phyloP scores from a whole-genome alignment of 1,140 invertebrate species.

The Cyclina sinensis region DNA sequence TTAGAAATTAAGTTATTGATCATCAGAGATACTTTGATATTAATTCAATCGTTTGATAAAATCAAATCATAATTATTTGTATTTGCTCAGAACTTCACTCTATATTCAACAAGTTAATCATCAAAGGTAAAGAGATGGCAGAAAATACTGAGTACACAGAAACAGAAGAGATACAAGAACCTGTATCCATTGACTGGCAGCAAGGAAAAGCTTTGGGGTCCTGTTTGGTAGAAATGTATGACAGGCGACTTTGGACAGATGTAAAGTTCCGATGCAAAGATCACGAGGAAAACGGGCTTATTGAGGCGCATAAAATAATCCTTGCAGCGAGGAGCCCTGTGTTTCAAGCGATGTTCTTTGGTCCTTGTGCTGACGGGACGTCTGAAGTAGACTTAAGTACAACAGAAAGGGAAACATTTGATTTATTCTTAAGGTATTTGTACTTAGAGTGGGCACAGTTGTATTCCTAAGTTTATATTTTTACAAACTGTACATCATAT shows the following conservation, averaged over 20 bases:
- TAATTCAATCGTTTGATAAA: no score
- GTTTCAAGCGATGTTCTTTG: constrained; percentile 22
- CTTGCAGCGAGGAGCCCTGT: constrained; percentile 5
- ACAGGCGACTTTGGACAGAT: not conserved
- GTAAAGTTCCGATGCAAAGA: not conserved
- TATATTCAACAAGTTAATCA: no score
- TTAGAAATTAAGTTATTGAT: no score
- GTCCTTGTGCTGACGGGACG: not conserved
- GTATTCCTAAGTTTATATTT: no score
- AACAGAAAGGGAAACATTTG: not conserved
- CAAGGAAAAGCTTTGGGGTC: not conserved
- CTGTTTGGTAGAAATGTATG: constrained; percentile 6
- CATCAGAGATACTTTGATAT: no score
- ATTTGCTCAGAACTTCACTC: no score
- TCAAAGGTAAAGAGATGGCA: no score
- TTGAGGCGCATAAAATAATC: not conserved
- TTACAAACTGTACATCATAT: no score
- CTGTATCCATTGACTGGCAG: not conserved
- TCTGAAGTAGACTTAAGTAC: not conserved
- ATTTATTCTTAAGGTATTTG: not conserved
- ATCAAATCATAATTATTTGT: no score
- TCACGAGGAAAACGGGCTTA: not conserved
- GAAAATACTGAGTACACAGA: no score
- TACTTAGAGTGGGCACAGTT: no score
- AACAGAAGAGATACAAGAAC: no score